These are phyloP conservation scores for Mobula birostris DNA, from an alignment of 2,113 vertebrate genomes.

Conservation along the genomic window DNA sequence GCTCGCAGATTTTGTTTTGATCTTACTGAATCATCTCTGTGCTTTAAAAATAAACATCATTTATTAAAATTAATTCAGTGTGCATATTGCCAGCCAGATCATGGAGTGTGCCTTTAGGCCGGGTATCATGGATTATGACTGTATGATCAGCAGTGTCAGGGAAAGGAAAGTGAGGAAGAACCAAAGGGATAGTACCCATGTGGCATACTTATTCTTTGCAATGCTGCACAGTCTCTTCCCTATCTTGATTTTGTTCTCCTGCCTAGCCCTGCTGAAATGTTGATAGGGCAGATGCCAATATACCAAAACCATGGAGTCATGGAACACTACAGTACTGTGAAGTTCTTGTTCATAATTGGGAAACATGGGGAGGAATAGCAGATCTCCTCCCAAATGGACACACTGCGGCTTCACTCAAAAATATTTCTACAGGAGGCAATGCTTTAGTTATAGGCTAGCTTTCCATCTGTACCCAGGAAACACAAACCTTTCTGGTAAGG, in stretches of 20 bases:
- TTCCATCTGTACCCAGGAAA: too few relatives aligned
- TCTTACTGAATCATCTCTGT: not conserved
- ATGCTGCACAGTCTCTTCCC: not conserved
- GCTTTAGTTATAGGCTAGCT: too few relatives aligned
- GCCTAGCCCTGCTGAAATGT: not conserved
- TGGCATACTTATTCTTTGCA: too few relatives aligned
- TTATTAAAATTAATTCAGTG: not conserved
- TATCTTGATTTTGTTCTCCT: not conserved
- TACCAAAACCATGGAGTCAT: not conserved
- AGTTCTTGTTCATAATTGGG: not conserved
- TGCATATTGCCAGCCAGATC: not conserved
- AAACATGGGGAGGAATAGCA: not conserved
- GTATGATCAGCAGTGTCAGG: too few relatives aligned
- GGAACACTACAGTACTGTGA: too few relatives aligned
- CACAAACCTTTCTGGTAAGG: not conserved
- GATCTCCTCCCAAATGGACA: not conserved
- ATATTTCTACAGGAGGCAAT: too few relatives aligned
- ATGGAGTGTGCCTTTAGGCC: not conserved
- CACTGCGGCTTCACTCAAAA: too few relatives aligned
- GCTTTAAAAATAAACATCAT: not conserved
- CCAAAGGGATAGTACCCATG: too few relatives aligned
- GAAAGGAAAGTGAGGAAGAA: too few relatives aligned
- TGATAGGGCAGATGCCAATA: not conserved
- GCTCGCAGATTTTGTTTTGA: not conserved
- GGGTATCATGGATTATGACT: too few relatives aligned